phyloP scores from a whole-genome alignment of 2,888 invertebrate species.

The Automeris io region DNA sequence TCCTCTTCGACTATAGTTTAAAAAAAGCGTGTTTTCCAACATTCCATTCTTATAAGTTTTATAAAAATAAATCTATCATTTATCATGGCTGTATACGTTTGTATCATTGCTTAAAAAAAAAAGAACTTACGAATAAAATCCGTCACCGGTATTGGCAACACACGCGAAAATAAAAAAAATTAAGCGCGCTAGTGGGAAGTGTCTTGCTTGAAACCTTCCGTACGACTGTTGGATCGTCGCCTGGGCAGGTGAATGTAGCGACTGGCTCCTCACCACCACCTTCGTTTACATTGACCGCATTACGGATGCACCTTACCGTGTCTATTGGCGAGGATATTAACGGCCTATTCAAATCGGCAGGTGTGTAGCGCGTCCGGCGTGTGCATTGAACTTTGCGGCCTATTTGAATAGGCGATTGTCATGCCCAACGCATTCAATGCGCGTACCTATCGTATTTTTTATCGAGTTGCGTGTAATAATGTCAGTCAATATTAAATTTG shows the following conservation, averaged over 20 bases:
- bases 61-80: no score
- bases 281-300: conserved; percentile 47
- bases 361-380: conserved; percentile 39
- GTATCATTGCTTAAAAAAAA: conserved; percentile 1
- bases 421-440: conserved; percentile 24
- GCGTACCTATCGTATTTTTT: conserved; percentile 42
- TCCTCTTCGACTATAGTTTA: no score
- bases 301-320: conserved; percentile 36
- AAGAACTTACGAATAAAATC: conserved; percentile 27
- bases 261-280: conserved; percentile 60
- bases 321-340: conserved; percentile 27
- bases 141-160: conserved; percentile 43
- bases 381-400: conserved; percentile 69
- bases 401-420: conserved; percentile 54
- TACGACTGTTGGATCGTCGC: conserved; percentile 59
- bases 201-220: conserved; percentile 39
- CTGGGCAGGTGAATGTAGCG: conserved; percentile 65
- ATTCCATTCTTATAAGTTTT: no score
- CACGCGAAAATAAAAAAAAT: conserved; percentile 36
- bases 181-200: conserved; percentile 38
- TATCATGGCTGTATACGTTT: no score
- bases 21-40: no score
- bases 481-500: neutral
- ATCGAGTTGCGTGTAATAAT: conserved; percentile 14
- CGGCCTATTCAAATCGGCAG: conserved; percentile 46